Evolutionary conservation across 1,140 invertebrate species (phyloP).

Genomic region (Halesus radiatus): DNA sequence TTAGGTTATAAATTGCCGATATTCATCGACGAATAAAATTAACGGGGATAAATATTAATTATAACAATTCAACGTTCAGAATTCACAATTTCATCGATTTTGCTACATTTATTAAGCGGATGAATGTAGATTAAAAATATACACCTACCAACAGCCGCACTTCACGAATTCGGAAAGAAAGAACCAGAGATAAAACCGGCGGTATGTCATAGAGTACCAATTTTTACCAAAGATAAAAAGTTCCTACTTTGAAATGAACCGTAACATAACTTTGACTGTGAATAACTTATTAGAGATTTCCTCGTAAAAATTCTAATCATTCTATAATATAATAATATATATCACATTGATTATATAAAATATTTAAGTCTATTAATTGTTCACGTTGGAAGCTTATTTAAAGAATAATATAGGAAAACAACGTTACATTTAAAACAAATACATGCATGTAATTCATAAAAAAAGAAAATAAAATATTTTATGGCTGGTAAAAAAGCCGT

Average conservation of each 20-base stretch:
- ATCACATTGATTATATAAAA: too few species aligned
- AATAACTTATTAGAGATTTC: too few species aligned
- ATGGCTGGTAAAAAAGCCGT: too few species aligned
- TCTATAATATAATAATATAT: too few species aligned
- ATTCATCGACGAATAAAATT: background rate
- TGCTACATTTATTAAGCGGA: constrained; percentile 32
- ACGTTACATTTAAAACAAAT: too few species aligned
- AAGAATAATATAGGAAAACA: too few species aligned
- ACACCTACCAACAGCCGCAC: constrained; percentile 48
- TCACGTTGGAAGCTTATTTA: too few species aligned
- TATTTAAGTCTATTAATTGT: too few species aligned
- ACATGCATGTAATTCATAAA: too few species aligned
- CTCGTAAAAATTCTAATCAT: too few species aligned
- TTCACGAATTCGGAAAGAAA: constrained; percentile 50
- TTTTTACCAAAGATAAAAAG: constrained; percentile 18
- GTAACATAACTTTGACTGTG: background rate
- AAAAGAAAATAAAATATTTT: too few species aligned
- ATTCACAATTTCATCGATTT: constrained; percentile 19
- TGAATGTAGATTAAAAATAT: constrained; percentile 45
- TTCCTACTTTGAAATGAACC: background rate
- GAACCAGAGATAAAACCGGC: constrained; percentile 37
- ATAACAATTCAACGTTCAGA: background rate
- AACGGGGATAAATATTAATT: background rate
- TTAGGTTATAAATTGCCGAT: constrained; percentile 21
- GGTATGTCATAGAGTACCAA: constrained; percentile 13